phyloP scores from a whole-genome alignment of 30 jellyfish, hydroid and myxozoan genomes.

The Phacellophora camtschatica region DNA sequence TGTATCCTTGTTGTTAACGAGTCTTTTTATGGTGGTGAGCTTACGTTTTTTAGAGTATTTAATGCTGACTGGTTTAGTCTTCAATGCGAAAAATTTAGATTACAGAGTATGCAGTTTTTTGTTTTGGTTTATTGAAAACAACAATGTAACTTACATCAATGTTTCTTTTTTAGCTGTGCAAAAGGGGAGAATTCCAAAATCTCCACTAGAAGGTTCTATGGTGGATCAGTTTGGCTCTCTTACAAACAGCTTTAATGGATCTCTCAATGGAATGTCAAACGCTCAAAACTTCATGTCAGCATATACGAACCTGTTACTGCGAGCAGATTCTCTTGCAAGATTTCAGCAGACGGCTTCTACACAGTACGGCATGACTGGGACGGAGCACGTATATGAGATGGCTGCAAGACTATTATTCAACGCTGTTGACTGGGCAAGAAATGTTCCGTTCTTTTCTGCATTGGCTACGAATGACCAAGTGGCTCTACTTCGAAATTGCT shows the following conservation, averaged over 20 bases:
- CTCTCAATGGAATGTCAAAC: conserved; percentile 61
- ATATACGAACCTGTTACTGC: conserved; percentile 78
- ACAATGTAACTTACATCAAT: background rate
- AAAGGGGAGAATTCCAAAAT: conserved; percentile 91
- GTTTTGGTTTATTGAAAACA: no score
- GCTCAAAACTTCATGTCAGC: conserved; percentile 79
- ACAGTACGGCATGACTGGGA: conserved; percentile 62
- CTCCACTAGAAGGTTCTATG: conserved; percentile 95
- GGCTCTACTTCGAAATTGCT: conserved; percentile 85
- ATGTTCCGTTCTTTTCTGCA: conserved; percentile 96
- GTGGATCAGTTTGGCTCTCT: conserved; percentile 73
- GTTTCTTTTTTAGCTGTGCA: conserved; percentile 80
- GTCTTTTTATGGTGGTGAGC: no score
- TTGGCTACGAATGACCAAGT: conserved; percentile 92
- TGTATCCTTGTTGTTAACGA: no score
- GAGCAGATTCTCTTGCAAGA: conserved; percentile 86
- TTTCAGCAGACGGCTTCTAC: conserved; percentile 70
- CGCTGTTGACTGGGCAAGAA: conserved; percentile 97
- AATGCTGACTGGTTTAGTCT: no score
- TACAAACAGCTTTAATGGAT: conserved; percentile 50
- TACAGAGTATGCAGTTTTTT: no score
- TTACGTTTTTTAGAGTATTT: no score
- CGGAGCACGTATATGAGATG: conserved; percentile 81
- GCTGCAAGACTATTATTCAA: conserved; percentile 77
- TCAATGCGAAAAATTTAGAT: no score